phyloP scores from a whole-genome alignment of 2,113 vertebrate species.

The Halcyon malimbica region DNA sequence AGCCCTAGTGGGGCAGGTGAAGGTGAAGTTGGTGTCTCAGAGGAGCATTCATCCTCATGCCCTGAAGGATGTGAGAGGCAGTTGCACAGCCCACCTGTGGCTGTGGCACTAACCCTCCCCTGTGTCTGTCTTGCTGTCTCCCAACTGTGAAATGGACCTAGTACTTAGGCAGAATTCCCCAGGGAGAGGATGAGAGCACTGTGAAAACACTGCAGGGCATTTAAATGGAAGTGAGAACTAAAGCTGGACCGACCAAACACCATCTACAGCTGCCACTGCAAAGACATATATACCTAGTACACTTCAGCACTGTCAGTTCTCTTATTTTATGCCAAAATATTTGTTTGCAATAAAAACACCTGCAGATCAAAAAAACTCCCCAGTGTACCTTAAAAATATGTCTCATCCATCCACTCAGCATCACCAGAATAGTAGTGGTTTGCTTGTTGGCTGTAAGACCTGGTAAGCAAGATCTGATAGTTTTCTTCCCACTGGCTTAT shows the following conservation, averaged over 20 bases:
- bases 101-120: not conserved
- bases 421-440: not conserved
- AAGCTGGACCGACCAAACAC: not conserved
- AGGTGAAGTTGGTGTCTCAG: not conserved
- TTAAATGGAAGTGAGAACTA: not conserved
- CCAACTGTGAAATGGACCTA: not conserved
- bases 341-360: not conserved
- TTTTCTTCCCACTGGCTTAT: not conserved
- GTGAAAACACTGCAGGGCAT: not conserved
- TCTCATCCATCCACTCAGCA: fast-evolving
- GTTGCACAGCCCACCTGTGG: fast-evolving
- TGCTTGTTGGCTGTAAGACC: not conserved
- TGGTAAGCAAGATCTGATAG: not conserved
- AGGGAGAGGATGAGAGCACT: not conserved
- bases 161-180: not conserved
- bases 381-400: not conserved
- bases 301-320: not conserved
- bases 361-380: not conserved
- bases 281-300: not conserved
- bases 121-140: not conserved
- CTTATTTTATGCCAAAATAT: not conserved
- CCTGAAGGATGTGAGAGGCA: not conserved
- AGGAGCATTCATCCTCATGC: fast-evolving
- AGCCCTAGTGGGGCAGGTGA: not conserved
- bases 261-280: fast-evolving